A percentile compares a stretch with the other conserved stretches of the same genome.
These are phyloP conservation scores for Dryococelus australis DNA, from an alignment of 2,888 invertebrate species.

Conservation along the genomic window DNA sequence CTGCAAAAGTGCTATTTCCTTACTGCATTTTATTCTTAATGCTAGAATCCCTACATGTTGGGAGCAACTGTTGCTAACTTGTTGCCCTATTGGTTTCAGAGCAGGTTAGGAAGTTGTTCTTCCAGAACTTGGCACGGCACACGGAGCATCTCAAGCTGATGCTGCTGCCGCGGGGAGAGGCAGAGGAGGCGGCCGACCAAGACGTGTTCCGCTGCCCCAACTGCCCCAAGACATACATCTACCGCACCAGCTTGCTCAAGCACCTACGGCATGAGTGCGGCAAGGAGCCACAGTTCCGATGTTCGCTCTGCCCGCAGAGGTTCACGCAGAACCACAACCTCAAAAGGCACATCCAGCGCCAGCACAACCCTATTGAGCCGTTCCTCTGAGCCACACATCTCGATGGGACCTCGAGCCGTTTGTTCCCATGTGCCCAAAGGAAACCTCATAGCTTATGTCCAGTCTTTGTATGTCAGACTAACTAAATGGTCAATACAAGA, in stretches of 20 bases:
- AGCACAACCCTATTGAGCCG: not conserved
- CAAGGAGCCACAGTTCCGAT: slow-evolving; percentile 48
- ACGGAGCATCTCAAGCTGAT: not conserved
- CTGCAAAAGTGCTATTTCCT: not conserved
- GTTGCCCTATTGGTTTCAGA: not conserved
- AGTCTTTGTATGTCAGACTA: too few relatives aligned
- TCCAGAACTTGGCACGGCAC: not conserved
- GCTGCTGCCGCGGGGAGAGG: not conserved
- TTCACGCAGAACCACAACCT: slow-evolving; percentile 24
- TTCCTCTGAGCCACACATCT: not conserved
- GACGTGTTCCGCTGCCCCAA: slow-evolving; percentile 32
- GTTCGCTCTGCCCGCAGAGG: slow-evolving; percentile 53
- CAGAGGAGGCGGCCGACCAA: not conserved
- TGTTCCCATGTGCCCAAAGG: too few relatives aligned
- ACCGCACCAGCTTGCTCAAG: slow-evolving; percentile 44
- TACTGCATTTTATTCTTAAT: not conserved
- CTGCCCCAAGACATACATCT: slow-evolving; percentile 39
- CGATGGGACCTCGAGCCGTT: not conserved
- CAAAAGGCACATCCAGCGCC: not conserved
- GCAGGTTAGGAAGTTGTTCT: not conserved
- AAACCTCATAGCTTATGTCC: too few relatives aligned
- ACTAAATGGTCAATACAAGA: too few relatives aligned
- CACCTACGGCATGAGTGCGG: slow-evolving; percentile 55
- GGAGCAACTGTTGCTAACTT: not conserved
- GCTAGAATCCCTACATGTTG: not conserved